Evolutionary conservation across 2,113 vertebrate genomes (phyloP).

Genomic region (Anser cygnoides): DNA sequence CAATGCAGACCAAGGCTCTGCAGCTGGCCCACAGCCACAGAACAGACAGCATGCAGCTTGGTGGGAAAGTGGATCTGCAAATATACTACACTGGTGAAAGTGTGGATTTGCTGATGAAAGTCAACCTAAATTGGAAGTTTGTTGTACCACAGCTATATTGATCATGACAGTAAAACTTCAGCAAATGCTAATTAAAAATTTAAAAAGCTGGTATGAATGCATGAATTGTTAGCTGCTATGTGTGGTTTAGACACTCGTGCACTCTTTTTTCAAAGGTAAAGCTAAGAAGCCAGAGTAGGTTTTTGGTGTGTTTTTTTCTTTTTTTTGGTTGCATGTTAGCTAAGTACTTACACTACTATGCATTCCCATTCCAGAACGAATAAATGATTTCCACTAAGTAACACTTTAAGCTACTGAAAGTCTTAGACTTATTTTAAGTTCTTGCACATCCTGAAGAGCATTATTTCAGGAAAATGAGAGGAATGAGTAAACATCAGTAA

Average conservation of each 20-base stretch:
- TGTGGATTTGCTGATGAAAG: background rate
- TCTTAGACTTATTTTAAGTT: background rate
- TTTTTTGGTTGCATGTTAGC: background rate
- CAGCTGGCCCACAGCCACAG: background rate
- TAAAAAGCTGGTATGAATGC: background rate
- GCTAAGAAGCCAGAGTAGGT: background rate
- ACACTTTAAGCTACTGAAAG: rapidly evolving
- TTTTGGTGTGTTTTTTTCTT: background rate
- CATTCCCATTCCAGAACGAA: background rate
- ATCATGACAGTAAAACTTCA: background rate
- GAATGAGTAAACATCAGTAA: background rate
- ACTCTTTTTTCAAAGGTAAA: background rate
- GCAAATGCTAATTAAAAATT: background rate
- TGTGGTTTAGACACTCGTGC: background rate
- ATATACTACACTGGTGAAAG: background rate
- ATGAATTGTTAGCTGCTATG: background rate
- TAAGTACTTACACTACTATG: background rate
- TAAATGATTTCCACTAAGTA: background rate
- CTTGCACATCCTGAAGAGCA: background rate
- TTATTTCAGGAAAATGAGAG: background rate
- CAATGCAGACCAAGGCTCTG: background rate
- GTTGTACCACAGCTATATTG: background rate
- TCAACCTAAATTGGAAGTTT: background rate
- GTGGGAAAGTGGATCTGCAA: background rate
- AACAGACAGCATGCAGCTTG: background rate